Percentiles rank a stretch among this genome's conserved stretches.
Evolutionary conservation across 2,888 invertebrate genomes (phyloP).

Genomic region (Erynnis tages): DNA sequence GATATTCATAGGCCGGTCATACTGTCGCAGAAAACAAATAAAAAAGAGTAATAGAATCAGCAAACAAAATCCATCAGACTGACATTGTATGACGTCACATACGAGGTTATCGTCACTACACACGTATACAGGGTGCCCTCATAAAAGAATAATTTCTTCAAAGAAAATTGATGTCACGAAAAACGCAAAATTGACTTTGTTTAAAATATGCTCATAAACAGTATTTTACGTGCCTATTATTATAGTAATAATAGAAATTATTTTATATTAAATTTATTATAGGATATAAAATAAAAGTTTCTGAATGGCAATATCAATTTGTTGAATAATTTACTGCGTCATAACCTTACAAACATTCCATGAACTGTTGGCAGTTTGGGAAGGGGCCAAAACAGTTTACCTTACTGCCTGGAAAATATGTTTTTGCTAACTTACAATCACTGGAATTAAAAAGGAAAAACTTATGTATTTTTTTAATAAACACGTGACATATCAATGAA

Average conservation of each 20-base stretch:
- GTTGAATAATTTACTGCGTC: slow-evolving; percentile 10
- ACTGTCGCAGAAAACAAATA: slow-evolving; percentile 46
- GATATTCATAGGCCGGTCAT: slow-evolving; percentile 56
- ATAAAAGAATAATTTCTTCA: too few relatives aligned
- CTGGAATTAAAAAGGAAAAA: too few relatives aligned
- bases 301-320: slow-evolving; percentile 10
- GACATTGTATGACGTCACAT: slow-evolving; percentile 54
- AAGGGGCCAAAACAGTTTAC: slow-evolving; percentile 6
- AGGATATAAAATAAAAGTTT: not conserved
- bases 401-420: slow-evolving; percentile 1
- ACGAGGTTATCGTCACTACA: slow-evolving; percentile 42
- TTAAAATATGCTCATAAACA: too few relatives aligned
- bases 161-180: too few relatives aligned
- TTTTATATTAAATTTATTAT: slow-evolving; percentile 1
- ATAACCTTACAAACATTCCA: slow-evolving; percentile 18
- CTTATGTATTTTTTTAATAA: too few relatives aligned
- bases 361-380: slow-evolving; percentile 16
- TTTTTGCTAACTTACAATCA: not conserved
- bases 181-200: too few relatives aligned
- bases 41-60: slow-evolving; percentile 75
- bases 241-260: too few relatives aligned
- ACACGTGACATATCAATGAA: too few relatives aligned
- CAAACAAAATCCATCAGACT: slow-evolving; percentile 71
- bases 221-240: too few relatives aligned
- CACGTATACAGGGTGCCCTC: slow-evolving; percentile 45